phyloP scores from a whole-genome alignment of 2,888 invertebrate genomes.

The Temnothorax rugatulus region DNA sequence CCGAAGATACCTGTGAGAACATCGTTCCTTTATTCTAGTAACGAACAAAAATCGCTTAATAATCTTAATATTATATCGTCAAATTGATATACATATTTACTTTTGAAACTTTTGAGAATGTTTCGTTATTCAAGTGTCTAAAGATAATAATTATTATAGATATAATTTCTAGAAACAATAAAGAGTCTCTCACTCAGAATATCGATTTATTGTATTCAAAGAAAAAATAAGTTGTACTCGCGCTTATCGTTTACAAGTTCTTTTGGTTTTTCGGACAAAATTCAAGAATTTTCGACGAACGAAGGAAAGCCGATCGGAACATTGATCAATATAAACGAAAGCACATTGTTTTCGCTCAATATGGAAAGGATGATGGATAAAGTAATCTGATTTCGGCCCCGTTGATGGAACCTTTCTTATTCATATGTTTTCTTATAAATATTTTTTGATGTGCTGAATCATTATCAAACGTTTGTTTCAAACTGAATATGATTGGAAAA shows the following conservation, averaged over 20 bases:
- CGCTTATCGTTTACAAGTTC: not conserved
- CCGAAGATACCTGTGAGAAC: conserved; percentile 83
- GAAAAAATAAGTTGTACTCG: not conserved
- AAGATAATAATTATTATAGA: conserved; percentile 4
- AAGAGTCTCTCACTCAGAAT: not conserved
- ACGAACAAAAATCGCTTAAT: not conserved
- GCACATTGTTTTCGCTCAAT: not conserved
- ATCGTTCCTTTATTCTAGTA: not conserved
- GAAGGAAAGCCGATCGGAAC: not conserved
- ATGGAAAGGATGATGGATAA: not conserved
- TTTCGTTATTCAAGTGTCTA: not conserved
- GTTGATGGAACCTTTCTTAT: no score
- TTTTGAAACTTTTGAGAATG: not conserved
- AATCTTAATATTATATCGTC: no score
- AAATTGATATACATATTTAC: not conserved
- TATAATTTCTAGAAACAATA: not conserved
- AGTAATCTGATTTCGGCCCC: no score
- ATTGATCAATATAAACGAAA: not conserved
- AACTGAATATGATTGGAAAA: no score
- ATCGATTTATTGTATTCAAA: not conserved
- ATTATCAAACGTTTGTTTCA: no score
- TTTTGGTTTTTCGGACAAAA: not conserved
- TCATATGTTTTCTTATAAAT: no score
- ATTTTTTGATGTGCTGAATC: no score
- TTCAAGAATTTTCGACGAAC: not conserved